phyloP scores from a whole-genome alignment of 2,888 invertebrate species.

The Microctonus hyperodae region DNA sequence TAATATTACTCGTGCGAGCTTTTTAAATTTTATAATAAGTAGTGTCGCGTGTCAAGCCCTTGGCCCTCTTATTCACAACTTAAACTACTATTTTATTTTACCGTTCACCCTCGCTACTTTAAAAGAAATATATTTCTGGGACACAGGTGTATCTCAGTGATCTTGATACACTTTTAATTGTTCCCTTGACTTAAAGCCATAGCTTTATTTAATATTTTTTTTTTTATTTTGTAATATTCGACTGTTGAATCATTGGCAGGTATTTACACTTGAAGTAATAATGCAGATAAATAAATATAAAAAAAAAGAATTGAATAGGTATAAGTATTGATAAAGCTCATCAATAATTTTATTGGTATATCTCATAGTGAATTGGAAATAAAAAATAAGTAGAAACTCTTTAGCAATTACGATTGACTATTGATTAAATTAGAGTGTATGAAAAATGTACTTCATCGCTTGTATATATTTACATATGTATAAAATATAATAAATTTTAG shows the following conservation, averaged over 20 bases:
- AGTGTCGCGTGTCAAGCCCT: constrained; percentile 19
- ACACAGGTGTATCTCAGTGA: neutral
- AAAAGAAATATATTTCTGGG: neutral
- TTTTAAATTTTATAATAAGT: neutral
- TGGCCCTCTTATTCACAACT: constrained; percentile 5
- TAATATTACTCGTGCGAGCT: constrained; percentile 1
- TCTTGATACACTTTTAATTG: constrained; percentile 20
- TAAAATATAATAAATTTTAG: neutral
- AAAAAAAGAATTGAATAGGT: too few species aligned
- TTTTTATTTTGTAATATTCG: too few species aligned
- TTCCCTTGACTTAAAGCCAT: constrained; percentile 8
- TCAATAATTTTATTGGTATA: neutral
- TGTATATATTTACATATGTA: neutral
- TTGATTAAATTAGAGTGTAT: neutral
- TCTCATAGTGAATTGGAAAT: neutral
- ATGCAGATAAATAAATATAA: neutral
- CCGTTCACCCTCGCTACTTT: neutral
- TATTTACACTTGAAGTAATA: neutral
- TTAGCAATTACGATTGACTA: neutral
- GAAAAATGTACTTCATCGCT: neutral
- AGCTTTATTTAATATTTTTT: neutral
- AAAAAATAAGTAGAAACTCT: neutral
- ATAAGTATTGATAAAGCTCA: neutral
- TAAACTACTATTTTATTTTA: neutral
- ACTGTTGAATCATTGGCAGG: neutral